Evolutionary conservation across 2,113 vertebrate species (phyloP), one percentile per base, ranked within the genome.

Genomic region (Elanoides forficatus): DNA sequence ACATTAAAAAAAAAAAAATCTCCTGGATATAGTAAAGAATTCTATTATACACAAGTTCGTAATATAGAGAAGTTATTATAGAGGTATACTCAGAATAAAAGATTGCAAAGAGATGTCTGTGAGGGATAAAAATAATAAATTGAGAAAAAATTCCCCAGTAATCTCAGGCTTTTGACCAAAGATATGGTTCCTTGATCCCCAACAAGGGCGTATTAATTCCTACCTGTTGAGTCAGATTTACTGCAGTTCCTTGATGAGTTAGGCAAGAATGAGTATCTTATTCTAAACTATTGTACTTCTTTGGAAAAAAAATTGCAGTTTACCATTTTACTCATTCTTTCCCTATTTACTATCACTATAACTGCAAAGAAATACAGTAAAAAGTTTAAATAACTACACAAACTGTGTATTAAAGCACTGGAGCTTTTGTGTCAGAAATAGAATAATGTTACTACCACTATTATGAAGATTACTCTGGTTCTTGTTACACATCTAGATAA

Each of bases 1-100:
- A 91, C 19, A 91, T 74, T 27, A 42, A 6, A 53, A 29, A 79
- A 80, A 90, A 94, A 93, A 86, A 95, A 74, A 58, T 67, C 59
- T 97, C 65, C 66, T 91, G 73, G 86, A 93, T 94, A 81, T 86
- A 95, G 50, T 97, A 87, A 97, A 96, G 70, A 88, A 88, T 91
- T 95, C 45, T 90, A 95, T 97, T 96, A 94, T 48, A 67, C 76
- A 70, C 53, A 85, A 62, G 66, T 87, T 73, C 84, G 38, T 91
- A 96, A 95, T 89, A 93, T 11, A 67, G 80, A 48, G 43, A 97
- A 60, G 59, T 95, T 97, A 87, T 93, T 92, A 79, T 15, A 90
- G 29, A 26, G 21, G 65, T 68, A 55, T 67, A 87, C 53, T 89
- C 92, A 94, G 75, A 97, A 97, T 75, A 90, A 95, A 94, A 96